Base-by-base conservation (phyloP, 2,113 vertebrate species). In the Lipophrys pholis region DNA sequence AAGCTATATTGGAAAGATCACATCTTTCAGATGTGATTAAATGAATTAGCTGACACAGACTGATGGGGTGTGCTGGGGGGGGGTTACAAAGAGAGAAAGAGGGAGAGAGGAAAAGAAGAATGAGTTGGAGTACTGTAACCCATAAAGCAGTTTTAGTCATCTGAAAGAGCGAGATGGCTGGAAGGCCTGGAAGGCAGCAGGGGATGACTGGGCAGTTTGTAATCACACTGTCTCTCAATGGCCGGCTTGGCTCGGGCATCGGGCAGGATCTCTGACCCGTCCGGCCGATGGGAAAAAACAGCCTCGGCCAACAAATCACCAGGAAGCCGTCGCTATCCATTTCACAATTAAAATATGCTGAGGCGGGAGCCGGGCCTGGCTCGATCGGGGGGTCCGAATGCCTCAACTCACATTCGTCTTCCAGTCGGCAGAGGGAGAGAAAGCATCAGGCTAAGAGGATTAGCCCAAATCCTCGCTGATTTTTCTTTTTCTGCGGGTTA, bases 401-500 rank as follows among this genome's bases (percentile, higher is more conserved):
- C 70, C 66, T 81, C 40, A 41, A 53, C 64, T 77, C 61, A 74
- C 60, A 65, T 83, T 76, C 53, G 39, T 78, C 80, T 89, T 85
- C 61, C 72, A 78, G 81, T 81, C 82, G 11, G 84, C 77, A 81
- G 75, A 75, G 82, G 76, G 87, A 85, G 83, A 83, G 80, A 85
- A 83, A 78, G 85, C 74, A 70, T 58, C 30, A 15, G 65, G 61
- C 73, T 85, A 85, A 91, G 88, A 87, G 88, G 90, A 90, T 90
- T 90, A 90, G 56, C 54, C 60, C 82, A 89, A 87, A 91, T 88
- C 87, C 83, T 82, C 59, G 69, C 88, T 82, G 85, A 82, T 81
- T 84, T 81, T 82, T 83, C 60, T 77, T 84, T 90, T 90, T 87
- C 78, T 64, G 55, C 0, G 61, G 75, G 80, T 87, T 88, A 83